phyloP scores from a whole-genome alignment of 2,888 invertebrate species.

The Idaea aversata region DNA sequence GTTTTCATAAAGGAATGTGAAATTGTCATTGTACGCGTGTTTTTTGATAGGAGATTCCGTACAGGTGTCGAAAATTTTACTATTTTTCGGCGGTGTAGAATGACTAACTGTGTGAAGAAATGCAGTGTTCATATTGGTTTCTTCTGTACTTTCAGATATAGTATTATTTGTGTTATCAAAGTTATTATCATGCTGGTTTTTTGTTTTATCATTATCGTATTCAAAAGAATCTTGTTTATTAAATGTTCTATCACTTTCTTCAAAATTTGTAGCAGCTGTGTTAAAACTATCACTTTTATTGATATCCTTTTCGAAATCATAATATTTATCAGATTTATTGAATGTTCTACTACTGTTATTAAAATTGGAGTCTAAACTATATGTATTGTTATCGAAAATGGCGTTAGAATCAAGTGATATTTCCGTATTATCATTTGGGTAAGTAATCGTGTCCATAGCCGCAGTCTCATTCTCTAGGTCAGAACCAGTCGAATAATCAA shows the following conservation, averaged over 20 bases:
- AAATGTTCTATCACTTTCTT: neutral
- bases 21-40: constrained; percentile 14
- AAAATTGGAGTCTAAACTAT: neutral
- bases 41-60: constrained; percentile 52
- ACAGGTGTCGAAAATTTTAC: constrained; percentile 46
- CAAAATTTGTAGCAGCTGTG: neutral
- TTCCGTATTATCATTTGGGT: neutral
- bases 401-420: neutral
- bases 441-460: neutral
- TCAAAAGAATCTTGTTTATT: neutral
- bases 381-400: neutral
- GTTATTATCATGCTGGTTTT: constrained; percentile 6
- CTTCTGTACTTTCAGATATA: constrained; percentile 5
- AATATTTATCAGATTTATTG: neutral
- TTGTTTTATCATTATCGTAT: neutral
- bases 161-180: neutral
- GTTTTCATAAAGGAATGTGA: constrained; percentile 47
- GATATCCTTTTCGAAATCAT: neutral
- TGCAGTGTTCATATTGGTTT: constrained; percentile 54
- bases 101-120: constrained; percentile 52
- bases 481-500: neutral
- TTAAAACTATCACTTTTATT: neutral
- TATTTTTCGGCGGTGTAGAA: constrained; percentile 47
- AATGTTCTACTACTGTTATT: neutral
- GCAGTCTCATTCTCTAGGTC: neutral